Percentiles rank a stretch among this genome's conserved stretches.
phyloP scores from a whole-genome alignment of 2,888 invertebrate species.

The Slavum lentiscoides region DNA sequence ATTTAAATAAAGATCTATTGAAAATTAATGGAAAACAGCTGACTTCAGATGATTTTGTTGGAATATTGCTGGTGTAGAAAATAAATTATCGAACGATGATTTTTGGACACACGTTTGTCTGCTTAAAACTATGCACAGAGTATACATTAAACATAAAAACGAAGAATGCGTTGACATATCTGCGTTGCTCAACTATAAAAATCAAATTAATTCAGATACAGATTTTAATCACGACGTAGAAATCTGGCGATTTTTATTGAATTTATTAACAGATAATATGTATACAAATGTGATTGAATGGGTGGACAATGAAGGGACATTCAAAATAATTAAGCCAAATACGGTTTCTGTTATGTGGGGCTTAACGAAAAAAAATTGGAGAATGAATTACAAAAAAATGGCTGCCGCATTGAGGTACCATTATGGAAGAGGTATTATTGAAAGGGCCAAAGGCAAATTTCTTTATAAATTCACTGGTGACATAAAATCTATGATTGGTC shows the following conservation, averaged over 20 bases:
- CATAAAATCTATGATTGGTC: slow-evolving; percentile 36
- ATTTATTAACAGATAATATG: slow-evolving; percentile 27
- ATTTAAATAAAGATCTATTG: slow-evolving; percentile 2
- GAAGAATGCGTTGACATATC: slow-evolving; percentile 32
- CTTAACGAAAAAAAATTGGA: slow-evolving; percentile 36
- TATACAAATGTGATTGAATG: slow-evolving; percentile 44
- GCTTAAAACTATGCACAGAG: slow-evolving; percentile 34
- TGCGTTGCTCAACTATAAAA: slow-evolving; percentile 19
- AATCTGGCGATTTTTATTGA: slow-evolving; percentile 43
- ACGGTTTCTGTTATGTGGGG: slow-evolving; percentile 46
- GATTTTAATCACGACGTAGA: slow-evolving; percentile 16
- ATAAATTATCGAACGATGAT: slow-evolving; percentile 27
- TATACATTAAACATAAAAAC: slow-evolving; percentile 15
- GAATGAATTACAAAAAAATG: slow-evolving; percentile 43
- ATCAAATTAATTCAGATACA: slow-evolving; percentile 14
- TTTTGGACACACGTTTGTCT: slow-evolving; percentile 45
- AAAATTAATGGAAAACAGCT: slow-evolving; percentile 35
- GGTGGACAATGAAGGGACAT: slow-evolving; percentile 29
- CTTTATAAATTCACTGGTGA: slow-evolving; percentile 34
- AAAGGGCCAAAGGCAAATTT: slow-evolving; percentile 30
- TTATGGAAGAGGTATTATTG: slow-evolving; percentile 43
- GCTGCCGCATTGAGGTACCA: slow-evolving; percentile 46
- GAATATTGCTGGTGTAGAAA: slow-evolving; percentile 26
- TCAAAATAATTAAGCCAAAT: slow-evolving; percentile 32
- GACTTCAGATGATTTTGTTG: slow-evolving; percentile 36